A percentile compares a stretch with the other conserved stretches of the same genome.
Evolutionary conservation across 2,113 vertebrate species (phyloP).

Genomic region (Turdus rufiventris): DNA sequence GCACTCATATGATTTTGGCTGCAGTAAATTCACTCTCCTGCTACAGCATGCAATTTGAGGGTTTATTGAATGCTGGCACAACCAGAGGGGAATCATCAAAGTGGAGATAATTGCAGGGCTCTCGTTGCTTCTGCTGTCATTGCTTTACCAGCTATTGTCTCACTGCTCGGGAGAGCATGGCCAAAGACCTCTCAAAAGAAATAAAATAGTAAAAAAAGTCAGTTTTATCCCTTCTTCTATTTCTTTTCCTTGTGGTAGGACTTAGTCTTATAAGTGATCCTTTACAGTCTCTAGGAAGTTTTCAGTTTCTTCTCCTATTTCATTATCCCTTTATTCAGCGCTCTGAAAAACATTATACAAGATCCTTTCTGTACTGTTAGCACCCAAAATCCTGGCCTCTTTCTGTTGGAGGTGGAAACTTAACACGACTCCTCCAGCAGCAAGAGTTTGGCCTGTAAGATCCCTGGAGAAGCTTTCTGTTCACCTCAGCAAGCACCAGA

Average conservation of each 20-base stretch:
- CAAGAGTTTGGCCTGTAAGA: background rate
- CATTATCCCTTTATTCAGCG: background rate
- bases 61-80: conserved; percentile 36
- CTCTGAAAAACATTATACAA: background rate
- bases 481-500: background rate
- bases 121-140: conserved; percentile 15
- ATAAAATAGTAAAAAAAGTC: background rate
- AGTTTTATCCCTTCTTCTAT: background rate
- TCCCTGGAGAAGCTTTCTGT: background rate
- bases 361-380: background rate
- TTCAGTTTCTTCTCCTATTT: conserved; percentile 10
- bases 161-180: background rate
- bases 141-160: conserved; percentile 48
- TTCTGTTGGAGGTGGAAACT: background rate
- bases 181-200: conserved; percentile 35
- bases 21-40: conserved; percentile 51
- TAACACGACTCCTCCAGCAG: background rate
- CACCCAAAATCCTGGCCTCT: background rate
- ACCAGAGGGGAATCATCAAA: conserved; percentile 45
- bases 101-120: conserved; percentile 37
- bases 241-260: conserved; percentile 31
- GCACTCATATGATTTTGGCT: conserved; percentile 52
- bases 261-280: background rate
- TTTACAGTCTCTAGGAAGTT: background rate
- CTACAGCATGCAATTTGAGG: conserved; percentile 55